phyloP scores from a whole-genome alignment of 2,113 vertebrate species.

The Lophochroa leadbeateri region DNA sequence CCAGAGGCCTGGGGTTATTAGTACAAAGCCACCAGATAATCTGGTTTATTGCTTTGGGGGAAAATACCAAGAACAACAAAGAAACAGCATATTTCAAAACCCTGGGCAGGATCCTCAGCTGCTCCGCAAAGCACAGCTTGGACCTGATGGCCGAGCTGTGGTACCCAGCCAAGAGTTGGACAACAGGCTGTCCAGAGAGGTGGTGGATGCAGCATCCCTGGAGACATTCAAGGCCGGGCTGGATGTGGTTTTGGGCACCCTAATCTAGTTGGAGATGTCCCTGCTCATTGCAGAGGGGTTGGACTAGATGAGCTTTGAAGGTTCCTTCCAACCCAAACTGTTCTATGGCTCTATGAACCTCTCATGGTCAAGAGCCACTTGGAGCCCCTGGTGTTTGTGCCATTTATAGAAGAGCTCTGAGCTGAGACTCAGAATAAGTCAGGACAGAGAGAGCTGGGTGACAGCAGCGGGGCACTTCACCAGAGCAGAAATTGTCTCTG shows the following conservation, averaged over 20 bases:
- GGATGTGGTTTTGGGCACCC: background rate
- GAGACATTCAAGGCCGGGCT: background rate
- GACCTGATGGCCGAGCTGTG: background rate
- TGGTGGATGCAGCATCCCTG: background rate
- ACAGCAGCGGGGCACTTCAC: background rate
- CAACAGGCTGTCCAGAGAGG: background rate
- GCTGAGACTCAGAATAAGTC: background rate
- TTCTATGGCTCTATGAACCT: background rate
- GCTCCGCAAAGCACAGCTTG: background rate
- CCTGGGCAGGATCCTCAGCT: background rate
- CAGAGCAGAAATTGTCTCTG: background rate
- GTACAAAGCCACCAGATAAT: background rate
- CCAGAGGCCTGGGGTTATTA: background rate
- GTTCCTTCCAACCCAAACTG: background rate
- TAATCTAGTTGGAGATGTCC: background rate
- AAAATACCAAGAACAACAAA: background rate
- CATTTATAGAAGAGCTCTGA: background rate
- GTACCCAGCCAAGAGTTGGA: background rate
- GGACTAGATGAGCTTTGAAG: background rate
- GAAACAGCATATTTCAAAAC: background rate
- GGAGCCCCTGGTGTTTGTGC: accelerated
- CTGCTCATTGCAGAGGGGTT: background rate
- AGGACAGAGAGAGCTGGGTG: background rate
- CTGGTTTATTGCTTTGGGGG: background rate
- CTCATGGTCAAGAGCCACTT: background rate